Evolutionary conservation across 2,888 invertebrate genomes (phyloP), one percentile per base, ranked within the genome.

Genomic region (Phymatocera aterrima): DNA sequence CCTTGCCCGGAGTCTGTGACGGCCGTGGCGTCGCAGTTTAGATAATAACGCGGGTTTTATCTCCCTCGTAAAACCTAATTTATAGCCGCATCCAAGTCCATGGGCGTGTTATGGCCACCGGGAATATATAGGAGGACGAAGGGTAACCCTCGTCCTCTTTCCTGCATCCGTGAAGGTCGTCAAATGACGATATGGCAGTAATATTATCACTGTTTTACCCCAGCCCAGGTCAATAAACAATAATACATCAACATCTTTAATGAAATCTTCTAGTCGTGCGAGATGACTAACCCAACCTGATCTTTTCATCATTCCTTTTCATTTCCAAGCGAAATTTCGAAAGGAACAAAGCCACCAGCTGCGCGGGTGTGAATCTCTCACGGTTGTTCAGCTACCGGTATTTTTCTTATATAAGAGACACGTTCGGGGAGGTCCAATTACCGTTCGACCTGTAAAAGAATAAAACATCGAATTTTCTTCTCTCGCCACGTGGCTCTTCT

Each of bases 21-120:
- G 87, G n/a, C n/a, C n/a, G n/a, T n/a, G n/a, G 87, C 87, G 86
- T 85, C 86, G 89, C 88, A 89, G 88, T 90, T 90, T 90, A 90
- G 90, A 90, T 90, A 90, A 90, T 90, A 90, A 90, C 88, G 89
- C 87, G 88, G 88, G 88, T 90, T 90, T 90, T 90, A 90, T 90
- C 90, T 90, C 86, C 86, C 89, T 90, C 90, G 88, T 90, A 90
- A 90, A 90, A 89, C 86, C 85, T 90, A 90, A 90, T 90, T 90
- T 90, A 90, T 88, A 85, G 87, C 86, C 85, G 84, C 87, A 88
- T 88, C 85, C 87, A 82, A 87, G 88, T 88, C 89, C 87, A 89
- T 88, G 86, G 87, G 87, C 86, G 86, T 86, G 84, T 84, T 86
- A 88, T 84, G 84, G 84, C 83, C 83, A 81, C 83, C 81, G 84